These are phyloP conservation scores for Leptinotarsa tumamoca DNA, from an alignment of 2,888 invertebrate species.

Conservation along the genomic window DNA sequence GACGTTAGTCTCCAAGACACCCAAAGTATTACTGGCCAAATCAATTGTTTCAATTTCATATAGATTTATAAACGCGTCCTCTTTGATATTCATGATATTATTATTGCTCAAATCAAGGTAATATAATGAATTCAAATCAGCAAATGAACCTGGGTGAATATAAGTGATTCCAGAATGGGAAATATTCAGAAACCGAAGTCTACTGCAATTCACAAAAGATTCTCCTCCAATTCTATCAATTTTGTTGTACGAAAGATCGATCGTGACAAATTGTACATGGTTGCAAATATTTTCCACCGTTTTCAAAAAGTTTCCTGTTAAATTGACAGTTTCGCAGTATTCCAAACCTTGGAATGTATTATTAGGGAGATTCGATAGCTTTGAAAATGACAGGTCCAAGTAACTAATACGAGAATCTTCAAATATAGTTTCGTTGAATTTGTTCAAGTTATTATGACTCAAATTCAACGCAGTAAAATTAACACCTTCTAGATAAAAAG, in stretches of 20 bases:
- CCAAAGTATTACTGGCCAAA: conserved; percentile 23
- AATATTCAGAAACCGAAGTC: not conserved
- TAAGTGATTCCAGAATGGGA: conserved; percentile 6
- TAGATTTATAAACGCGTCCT: conserved; percentile 19
- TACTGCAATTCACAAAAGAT: not conserved
- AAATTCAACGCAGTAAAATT: not conserved
- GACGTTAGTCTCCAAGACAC: conserved; percentile 7
- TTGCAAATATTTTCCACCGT: conserved; percentile 11
- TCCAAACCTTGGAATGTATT: conserved; percentile 5
- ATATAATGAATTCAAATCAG: not conserved
- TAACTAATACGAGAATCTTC: not conserved
- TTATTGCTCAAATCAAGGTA: conserved; percentile 18
- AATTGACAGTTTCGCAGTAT: not conserved
- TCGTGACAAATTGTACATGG: not conserved
- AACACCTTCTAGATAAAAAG: not conserved
- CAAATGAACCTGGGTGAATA: conserved; percentile 1
- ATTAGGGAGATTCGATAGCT: not conserved
- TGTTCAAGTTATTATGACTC: conserved; percentile 12
- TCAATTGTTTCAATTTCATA: conserved; percentile 11
- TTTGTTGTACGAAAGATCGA: conserved; percentile 20
- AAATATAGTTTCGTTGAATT: not conserved
- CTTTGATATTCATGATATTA: not conserved
- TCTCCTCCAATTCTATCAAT: conserved; percentile 1
- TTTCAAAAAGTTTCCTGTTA: conserved; percentile 14
- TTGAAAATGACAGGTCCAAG: conserved; percentile 18